Evolutionary conservation across 2,888 invertebrate species (phyloP), one percentile per base, ranked within the genome.

Genomic region (Harpagoxenus sublaevis): DNA sequence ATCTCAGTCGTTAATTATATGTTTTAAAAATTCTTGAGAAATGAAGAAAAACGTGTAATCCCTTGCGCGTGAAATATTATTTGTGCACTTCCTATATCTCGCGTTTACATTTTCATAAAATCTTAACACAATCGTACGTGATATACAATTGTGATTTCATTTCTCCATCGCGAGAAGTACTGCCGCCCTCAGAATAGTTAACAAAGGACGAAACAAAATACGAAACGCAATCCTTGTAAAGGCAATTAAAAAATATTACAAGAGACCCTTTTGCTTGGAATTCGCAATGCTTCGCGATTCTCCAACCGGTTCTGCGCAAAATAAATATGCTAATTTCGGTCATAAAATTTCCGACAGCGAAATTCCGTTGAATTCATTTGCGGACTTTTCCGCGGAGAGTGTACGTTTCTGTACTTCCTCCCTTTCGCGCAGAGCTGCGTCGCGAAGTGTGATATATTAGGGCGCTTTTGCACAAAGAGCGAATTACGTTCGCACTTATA

Each of bases 301-400:
- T 81, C 79, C 48, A 81, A 81, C 73, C 79, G 79, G 79, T 81
- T 81, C 79, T 81, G 73, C 79, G 79, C 79, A 60, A 81, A 81
- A 81, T 81, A 81, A 81, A 81, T 81, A 81, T 81, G 79, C 79
- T 81, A 81, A 81, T 81, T 81, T 81, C 48, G 60, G 79, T 71
- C 79, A 71, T 81, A 81, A 81, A 81, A 81, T 81, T 81, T 71
- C 79, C 79, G 73, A 71, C 79, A 39, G 73, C 48, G 73, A 81
- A 81, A 81, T 81, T 81, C 79, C 79, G 73, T 39, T 81, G 73
- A 81, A 81, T 81, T 81, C 79, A 81, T 81, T 81, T 81, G 79
- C 79, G 48, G 79, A 71, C 79, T 81, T 71, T 71, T 71, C 73
- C 60, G 60, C 73, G 66, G 31, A 48, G 66, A 60, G 73, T 81